phyloP scores from a whole-genome alignment of 2,888 invertebrate species.

The Odontomyia ornata region DNA sequence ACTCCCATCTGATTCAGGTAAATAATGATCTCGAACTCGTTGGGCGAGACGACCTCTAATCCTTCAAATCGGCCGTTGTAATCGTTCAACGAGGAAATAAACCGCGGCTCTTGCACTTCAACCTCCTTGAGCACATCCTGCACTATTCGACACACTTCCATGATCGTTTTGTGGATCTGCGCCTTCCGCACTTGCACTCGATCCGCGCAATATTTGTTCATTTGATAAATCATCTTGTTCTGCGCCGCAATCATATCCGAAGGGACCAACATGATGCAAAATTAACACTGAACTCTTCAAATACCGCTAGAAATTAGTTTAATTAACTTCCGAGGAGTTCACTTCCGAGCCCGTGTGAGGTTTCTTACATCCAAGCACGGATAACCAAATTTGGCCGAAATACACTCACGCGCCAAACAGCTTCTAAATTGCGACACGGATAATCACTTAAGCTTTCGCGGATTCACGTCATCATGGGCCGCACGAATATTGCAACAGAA shows the following conservation, averaged over 20 bases:
- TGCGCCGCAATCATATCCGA: conserved; percentile 95
- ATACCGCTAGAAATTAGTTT: not conserved
- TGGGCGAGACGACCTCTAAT: conserved; percentile 90
- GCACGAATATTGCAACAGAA: conserved; percentile 26
- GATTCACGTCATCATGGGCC: conserved; percentile 17
- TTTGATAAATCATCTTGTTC: conserved; percentile 94
- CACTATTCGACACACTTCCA: conserved; percentile 90
- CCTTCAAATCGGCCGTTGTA: conserved; percentile 93
- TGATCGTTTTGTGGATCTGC: conserved; percentile 87
- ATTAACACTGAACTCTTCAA: not conserved
- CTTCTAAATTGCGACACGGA: conserved; percentile 4
- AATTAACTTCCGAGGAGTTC: too few species aligned
- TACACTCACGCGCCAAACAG: not conserved
- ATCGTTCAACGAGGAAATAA: conserved; percentile 90
- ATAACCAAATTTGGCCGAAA: not conserved
- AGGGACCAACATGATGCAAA: conserved; percentile 82
- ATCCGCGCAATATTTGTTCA: conserved; percentile 94
- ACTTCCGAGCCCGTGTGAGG: too few species aligned
- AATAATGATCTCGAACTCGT: conserved; percentile 94
- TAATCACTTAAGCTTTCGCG: not conserved
- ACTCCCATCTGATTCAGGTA: conserved; percentile 98
- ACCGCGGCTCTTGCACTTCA: conserved; percentile 93
- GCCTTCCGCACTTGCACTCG: conserved; percentile 87
- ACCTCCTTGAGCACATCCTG: conserved; percentile 96
- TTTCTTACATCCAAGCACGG: too few species aligned